These are phyloP conservation scores for Rhagonycha fulva DNA, from an alignment of 2,888 invertebrate species.

Conservation along the genomic window DNA sequence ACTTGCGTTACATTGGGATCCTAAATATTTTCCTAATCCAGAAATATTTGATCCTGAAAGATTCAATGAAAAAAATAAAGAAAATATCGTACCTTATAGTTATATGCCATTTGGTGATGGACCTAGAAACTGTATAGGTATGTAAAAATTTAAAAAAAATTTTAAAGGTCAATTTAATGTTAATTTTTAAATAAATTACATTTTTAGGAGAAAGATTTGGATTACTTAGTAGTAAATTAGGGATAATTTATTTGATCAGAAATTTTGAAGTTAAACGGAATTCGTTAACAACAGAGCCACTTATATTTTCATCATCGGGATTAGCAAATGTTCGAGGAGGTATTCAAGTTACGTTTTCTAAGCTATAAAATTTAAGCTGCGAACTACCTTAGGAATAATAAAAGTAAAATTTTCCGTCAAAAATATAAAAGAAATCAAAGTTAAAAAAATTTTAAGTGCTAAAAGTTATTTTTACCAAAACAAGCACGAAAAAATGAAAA, in stretches of 20 bases:
- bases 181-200: not conserved
- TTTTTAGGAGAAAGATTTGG: conserved; percentile 10
- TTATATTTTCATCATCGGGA: not conserved
- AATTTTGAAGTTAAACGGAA: not conserved
- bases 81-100: not conserved
- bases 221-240: not conserved
- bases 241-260: conserved; percentile 1
- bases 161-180: not conserved
- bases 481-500: no score
- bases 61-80: not conserved
- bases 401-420: no score
- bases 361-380: not conserved
- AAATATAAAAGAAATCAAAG: no score
- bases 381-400: no score
- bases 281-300: not conserved
- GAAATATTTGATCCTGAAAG: not conserved
- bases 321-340: not conserved
- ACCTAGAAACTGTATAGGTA: not conserved
- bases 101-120: not conserved
- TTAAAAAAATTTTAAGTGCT: no score
- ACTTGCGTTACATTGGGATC: not conserved
- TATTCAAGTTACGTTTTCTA: not conserved
- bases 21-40: not conserved
- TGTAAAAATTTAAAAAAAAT: not conserved
- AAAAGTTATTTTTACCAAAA: no score